Evolutionary conservation across 1,140 invertebrate genomes (phyloP).

Genomic region (Steinernema khuongi): DNA sequence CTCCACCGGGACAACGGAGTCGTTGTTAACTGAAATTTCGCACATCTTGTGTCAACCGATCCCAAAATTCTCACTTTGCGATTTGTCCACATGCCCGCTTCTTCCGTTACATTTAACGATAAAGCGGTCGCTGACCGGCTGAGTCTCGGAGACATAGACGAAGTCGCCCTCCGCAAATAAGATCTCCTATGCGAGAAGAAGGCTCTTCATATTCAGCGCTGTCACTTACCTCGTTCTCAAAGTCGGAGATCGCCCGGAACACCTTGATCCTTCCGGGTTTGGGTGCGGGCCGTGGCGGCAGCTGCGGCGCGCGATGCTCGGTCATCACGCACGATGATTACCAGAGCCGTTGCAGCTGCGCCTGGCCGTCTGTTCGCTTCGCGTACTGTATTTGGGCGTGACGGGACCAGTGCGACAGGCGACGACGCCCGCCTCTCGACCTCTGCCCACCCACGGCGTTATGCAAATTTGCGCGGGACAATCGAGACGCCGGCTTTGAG

Average conservation of each 20-base stretch:
- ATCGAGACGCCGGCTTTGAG: not conserved
- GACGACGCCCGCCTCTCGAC: not conserved
- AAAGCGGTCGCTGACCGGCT: conserved; percentile 65
- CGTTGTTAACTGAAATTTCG: conserved; percentile 62
- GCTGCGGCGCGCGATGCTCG: not conserved
- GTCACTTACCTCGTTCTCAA: conserved; percentile 61
- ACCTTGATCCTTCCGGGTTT: conserved; percentile 65
- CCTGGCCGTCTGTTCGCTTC: not conserved
- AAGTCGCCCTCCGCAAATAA: conserved; percentile 70
- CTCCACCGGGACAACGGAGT: conserved; percentile 66
- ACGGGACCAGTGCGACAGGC: not conserved
- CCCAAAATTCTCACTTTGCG: conserved; percentile 61
- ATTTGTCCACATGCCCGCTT: conserved; percentile 68
- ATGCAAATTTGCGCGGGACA: conserved; percentile 6
- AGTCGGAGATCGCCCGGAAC: conserved; percentile 65
- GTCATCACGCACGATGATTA: not conserved
- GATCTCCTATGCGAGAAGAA: conserved; percentile 61
- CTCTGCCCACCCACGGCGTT: not conserved
- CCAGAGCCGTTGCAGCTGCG: not conserved
- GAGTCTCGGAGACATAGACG: conserved; percentile 67
- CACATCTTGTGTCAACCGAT: not conserved
- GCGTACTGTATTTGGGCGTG: conserved; percentile 6
- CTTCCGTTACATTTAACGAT: conserved; percentile 66
- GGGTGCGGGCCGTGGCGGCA: conserved; percentile 33
- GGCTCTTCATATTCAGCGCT: conserved; percentile 61